These are phyloP conservation scores for Eilema caniola DNA, from an alignment of 2,888 invertebrate species.

Conservation along the genomic window DNA sequence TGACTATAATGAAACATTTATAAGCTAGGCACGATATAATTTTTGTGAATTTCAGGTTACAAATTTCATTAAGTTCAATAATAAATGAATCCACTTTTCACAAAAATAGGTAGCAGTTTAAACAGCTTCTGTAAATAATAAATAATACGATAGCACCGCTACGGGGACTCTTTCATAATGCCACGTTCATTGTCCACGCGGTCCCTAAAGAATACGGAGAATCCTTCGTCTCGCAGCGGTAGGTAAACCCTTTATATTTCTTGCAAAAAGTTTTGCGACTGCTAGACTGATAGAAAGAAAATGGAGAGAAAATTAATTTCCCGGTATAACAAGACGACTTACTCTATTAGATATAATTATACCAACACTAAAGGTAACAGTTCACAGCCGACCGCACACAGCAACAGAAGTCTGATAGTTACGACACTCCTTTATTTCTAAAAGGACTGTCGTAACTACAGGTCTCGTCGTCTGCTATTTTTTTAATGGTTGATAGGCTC, in stretches of 20 bases:
- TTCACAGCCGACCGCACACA: too few relatives aligned
- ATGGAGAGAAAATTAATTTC: conserved; percentile 64
- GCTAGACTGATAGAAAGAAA: conserved; percentile 63
- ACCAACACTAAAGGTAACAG: too few relatives aligned
- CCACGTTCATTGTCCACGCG: conserved; percentile 64
- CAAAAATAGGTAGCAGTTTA: conserved; percentile 42
- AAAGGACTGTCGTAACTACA: too few relatives aligned
- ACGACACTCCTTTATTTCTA: too few relatives aligned
- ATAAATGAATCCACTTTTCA: not conserved
- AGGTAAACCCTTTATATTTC: conserved; percentile 70
- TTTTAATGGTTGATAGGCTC: too few relatives aligned
- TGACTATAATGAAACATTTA: too few relatives aligned
- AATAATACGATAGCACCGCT: conserved; percentile 59
- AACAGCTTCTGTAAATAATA: conserved; percentile 58
- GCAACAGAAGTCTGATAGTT: too few relatives aligned
- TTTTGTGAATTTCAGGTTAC: too few relatives aligned
- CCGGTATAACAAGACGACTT: conserved; percentile 52
- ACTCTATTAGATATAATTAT: conserved; percentile 22
- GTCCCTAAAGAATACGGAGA: conserved; percentile 64
- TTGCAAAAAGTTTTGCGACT: conserved; percentile 61
- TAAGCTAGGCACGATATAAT: too few relatives aligned
- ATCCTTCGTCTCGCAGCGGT: conserved; percentile 61
- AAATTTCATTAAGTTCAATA: not conserved
- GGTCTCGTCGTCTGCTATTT: too few relatives aligned
- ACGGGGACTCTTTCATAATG: conserved; percentile 71